Base-by-base conservation (phyloP, 2,797 vertebrate species). In the Anguilla obscura region DNA sequence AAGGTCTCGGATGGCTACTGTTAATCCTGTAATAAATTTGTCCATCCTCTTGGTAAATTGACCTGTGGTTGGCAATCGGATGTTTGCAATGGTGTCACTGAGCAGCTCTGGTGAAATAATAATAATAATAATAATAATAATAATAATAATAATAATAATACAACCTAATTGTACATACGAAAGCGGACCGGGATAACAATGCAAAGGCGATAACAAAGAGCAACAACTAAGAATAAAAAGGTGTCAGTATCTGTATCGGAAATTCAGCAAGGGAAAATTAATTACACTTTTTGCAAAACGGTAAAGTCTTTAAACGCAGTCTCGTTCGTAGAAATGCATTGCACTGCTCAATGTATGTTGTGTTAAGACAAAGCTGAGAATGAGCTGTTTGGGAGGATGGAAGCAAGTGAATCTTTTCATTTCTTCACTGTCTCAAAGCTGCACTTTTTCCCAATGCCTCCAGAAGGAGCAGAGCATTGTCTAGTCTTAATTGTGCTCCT, bases 401-500 rank as follows among this genome's bases (percentile, higher is more conserved):
- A 48, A 6, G 45, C 40, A n/a, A 48, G 24, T 50, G 1, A 50
- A 50, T 10, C 79, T 24, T 8, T 50, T 82, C 12, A 79, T 79
- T 79, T 79, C 33, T 79, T 79, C 14, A 8, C 45, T n/a, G 45
- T 82, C 45, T 82, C 45, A 82, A 82, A 82, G 45, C 40, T 50
- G 79, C 74, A 76, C 74, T 76, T 76, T 36, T 76, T 40, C 56
- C 16, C 40, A 45, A 40, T 40, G 74, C 3, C 36, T 76, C 36
- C 30, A 1, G 24, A 24, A 4, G 45, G 79, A n/a, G 18, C 45
- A n/a, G 45, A 82, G 79, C 45, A 82, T 48, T 82, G 45, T 82
- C 79, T 82, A 8, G 45, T 82, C 79, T 82, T 82, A 48, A 82
- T 82, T 50, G 18, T 82, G 79, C 33, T 82, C 7, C 79, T 6